Percentiles rank a stretch among this genome's conserved stretches.
Conservation (phyloP, 2,113 vertebrate species). For the Microtus oregoni region DNA sequence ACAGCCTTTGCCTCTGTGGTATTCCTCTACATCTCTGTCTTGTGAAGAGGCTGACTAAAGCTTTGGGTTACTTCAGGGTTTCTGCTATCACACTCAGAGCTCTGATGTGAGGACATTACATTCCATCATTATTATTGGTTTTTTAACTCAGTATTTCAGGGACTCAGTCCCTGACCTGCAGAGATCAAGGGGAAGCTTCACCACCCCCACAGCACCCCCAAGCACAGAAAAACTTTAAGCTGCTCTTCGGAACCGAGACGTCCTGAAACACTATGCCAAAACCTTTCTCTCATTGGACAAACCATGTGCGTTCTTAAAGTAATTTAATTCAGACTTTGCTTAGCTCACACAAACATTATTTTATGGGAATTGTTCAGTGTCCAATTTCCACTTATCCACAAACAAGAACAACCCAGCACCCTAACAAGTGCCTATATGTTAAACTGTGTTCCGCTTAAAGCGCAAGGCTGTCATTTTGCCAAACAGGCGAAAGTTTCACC, state of each 20-base stretch:
- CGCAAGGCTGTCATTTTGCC: background rate
- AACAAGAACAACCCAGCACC: background rate
- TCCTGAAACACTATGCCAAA: constrained; percentile 35
- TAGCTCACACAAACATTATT: constrained; percentile 49
- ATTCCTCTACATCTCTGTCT: background rate
- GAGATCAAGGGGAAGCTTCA: background rate
- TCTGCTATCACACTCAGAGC: no score
- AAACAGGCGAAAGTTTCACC: background rate
- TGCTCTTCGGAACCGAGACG: background rate
- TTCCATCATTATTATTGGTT: background rate
- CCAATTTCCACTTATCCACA: background rate
- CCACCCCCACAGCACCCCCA: background rate
- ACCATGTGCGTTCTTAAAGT: constrained; percentile 41
- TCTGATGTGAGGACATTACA: background rate
- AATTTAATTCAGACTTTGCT: constrained; percentile 64
- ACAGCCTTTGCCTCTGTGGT: background rate
- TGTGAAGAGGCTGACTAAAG: background rate
- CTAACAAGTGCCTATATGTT: constrained; percentile 20
- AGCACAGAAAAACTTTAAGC: background rate
- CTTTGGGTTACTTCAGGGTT: background rate
- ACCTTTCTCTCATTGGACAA: constrained; percentile 39
- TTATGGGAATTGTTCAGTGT: constrained; percentile 10
- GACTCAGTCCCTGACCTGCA: background rate
- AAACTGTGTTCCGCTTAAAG: constrained; percentile 35
- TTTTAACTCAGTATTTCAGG: background rate